Evolutionary conservation across 2,797 vertebrate species (phyloP).

Genomic region (Helicolenus hilgendorfi): DNA sequence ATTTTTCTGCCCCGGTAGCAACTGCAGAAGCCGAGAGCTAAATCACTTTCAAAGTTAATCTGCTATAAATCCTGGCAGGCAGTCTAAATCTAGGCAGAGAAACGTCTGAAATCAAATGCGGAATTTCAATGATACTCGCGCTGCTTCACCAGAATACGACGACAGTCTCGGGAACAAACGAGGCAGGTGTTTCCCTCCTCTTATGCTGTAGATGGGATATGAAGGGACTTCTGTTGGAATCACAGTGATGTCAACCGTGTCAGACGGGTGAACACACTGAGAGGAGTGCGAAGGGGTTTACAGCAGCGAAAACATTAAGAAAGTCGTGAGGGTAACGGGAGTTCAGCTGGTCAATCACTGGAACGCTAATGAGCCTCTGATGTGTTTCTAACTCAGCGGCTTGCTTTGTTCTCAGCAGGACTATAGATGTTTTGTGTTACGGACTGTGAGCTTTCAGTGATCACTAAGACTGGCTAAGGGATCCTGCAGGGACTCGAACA

Average conservation of each 20-base stretch:
- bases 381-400: constrained; percentile 54
- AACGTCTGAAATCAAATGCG: constrained; percentile 77
- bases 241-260: constrained; percentile 10
- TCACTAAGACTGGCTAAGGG: not conserved
- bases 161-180: constrained; percentile 9
- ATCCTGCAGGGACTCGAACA: constrained; percentile 22
- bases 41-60: constrained; percentile 86
- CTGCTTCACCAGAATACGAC: constrained; percentile 35
- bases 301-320: not conserved
- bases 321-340: constrained; percentile 50
- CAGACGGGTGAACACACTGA: not conserved
- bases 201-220: not conserved
- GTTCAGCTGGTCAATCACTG: constrained; percentile 75
- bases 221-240: constrained; percentile 11
- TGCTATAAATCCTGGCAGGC: constrained; percentile 81
- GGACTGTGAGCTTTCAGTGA: constrained; percentile 40
- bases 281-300: not conserved
- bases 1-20: constrained; percentile 48
- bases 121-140: constrained; percentile 70
- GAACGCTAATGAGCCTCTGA: constrained; percentile 65
- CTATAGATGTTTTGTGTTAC: constrained; percentile 41
- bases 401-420: constrained; percentile 72
- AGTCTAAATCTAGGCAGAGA: constrained; percentile 71
- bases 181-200: not conserved
- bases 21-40: constrained; percentile 66